A percentile compares a stretch with the other conserved stretches of the same genome.
These are phyloP conservation scores for Andrena hattorfiana DNA, from an alignment of 2,888 invertebrate species.

Conservation along the genomic window DNA sequence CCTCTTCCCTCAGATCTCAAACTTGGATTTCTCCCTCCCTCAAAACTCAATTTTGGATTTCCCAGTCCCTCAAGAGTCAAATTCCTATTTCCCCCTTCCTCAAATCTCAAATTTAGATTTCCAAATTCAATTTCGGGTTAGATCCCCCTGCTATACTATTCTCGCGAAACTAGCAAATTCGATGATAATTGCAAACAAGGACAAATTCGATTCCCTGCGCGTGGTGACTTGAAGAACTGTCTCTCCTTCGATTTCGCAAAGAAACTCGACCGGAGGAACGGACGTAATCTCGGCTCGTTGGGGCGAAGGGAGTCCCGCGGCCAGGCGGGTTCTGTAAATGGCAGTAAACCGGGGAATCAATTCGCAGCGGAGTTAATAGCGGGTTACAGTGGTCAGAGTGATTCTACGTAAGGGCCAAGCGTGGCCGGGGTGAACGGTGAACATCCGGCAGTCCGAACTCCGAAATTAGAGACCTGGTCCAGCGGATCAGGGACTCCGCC, in stretches of 20 bases:
- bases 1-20: too few relatives aligned
- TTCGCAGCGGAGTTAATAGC: slow-evolving; percentile 77
- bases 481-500: slow-evolving; percentile 50
- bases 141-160: too few relatives aligned
- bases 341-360: slow-evolving; percentile 76
- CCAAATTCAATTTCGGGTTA: too few relatives aligned
- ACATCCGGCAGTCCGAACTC: slow-evolving; percentile 59
- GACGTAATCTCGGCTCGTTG: neutral
- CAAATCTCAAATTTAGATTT: too few relatives aligned
- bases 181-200: too few relatives aligned
- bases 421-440: slow-evolving; percentile 50
- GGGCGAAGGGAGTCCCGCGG: slow-evolving; percentile 10
- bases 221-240: neutral
- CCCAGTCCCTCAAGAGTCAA: too few relatives aligned
- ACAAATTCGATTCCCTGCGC: too few relatives aligned
- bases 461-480: slow-evolving; percentile 55
- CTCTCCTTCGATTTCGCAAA: slow-evolving; percentile 9
- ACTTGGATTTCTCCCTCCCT: too few relatives aligned
- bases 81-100: too few relatives aligned
- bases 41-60: too few relatives aligned
- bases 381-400: slow-evolving; percentile 73
- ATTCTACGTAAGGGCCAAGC: slow-evolving; percentile 66
- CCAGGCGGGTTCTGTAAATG: slow-evolving; percentile 64
- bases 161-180: too few relatives aligned
- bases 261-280: neutral